These are phyloP conservation scores for Oscheius sp. DNA, from an alignment of 2,888 invertebrate species.

Conservation along the genomic window DNA sequence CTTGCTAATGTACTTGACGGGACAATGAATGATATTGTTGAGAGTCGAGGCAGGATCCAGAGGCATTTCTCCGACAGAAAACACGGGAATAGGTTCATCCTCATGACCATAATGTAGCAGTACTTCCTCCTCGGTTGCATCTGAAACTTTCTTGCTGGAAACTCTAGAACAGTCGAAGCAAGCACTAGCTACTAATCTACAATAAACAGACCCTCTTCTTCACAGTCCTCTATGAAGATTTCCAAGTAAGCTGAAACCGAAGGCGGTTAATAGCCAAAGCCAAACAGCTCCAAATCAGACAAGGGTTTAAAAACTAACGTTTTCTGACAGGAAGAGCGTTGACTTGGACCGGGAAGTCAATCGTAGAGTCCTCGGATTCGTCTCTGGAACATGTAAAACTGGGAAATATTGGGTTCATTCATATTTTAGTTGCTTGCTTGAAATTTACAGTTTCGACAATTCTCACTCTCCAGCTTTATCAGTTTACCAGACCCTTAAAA, in stretches of 20 bases:
- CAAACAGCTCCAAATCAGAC: too few species aligned
- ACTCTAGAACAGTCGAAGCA: not conserved
- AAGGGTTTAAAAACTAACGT: constrained; percentile 27
- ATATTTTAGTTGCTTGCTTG: too few species aligned
- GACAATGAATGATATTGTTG: constrained; percentile 61
- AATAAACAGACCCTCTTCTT: constrained; percentile 23
- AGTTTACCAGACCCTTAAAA: constrained; percentile 28
- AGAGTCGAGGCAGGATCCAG: constrained; percentile 61
- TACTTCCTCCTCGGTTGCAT: constrained; percentile 40
- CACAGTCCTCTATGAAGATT: constrained; percentile 26
- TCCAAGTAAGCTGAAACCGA: constrained; percentile 16
- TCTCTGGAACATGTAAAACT: constrained; percentile 22
- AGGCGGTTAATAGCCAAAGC: not conserved
- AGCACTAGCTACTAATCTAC: constrained; percentile 5
- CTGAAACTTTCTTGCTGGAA: not conserved
- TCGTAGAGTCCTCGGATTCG: constrained; percentile 45
- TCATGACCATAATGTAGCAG: constrained; percentile 48
- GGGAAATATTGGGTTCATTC: not conserved
- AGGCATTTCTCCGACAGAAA: constrained; percentile 59
- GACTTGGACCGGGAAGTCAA: constrained; percentile 48
- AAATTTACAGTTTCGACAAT: too few species aligned
- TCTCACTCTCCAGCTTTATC: not conserved
- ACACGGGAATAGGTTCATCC: constrained; percentile 52
- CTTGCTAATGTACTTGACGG: constrained; percentile 62
- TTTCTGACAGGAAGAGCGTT: constrained; percentile 38